Conservation (phyloP, 2,888 invertebrate species). For the Hipparchia sbordonii region DNA sequence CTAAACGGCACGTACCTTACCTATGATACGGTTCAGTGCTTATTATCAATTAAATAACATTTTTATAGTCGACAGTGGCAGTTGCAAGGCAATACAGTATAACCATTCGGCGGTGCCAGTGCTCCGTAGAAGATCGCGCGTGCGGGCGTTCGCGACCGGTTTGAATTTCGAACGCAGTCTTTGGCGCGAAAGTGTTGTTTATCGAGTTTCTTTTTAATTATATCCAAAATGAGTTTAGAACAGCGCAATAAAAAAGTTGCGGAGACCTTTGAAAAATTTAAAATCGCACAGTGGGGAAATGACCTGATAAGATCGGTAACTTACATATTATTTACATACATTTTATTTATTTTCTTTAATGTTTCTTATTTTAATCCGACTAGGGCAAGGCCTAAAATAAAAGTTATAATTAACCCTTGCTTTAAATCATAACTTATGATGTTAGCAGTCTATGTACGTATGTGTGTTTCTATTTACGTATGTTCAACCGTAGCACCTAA, state of each 20-base stretch:
- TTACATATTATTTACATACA: conserved; percentile 30
- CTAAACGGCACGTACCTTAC: conserved; percentile 18
- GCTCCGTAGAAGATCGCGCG: conserved; percentile 54
- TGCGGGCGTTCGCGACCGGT: conserved; percentile 58
- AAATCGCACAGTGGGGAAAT: conserved; percentile 73
- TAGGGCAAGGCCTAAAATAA: no score
- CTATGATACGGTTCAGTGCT: conserved; percentile 32
- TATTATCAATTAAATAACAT: conserved; percentile 41
- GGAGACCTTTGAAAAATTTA: conserved; percentile 74
- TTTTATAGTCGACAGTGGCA: conserved; percentile 44
- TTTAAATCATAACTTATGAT: no score
- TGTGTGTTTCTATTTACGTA: no score
- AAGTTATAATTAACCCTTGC: no score
- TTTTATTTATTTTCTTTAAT: no score
- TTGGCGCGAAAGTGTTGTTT: conserved; percentile 65
- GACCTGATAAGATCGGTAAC: conserved; percentile 60
- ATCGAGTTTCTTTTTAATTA: conserved; percentile 37
- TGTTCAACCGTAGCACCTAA: no score
- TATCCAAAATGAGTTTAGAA: conserved; percentile 70
- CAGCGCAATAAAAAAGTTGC: conserved; percentile 72
- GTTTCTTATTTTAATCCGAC: no score
- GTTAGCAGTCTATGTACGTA: no score
- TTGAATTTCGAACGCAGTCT: conserved; percentile 51
- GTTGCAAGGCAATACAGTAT: conserved; percentile 39
- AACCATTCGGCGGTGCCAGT: conserved; percentile 57